A percentile compares a stretch with the other conserved stretches of the same genome.
phyloP scores from a whole-genome alignment of 2,797 vertebrate species.

The Rhinoraja longicauda region DNA sequence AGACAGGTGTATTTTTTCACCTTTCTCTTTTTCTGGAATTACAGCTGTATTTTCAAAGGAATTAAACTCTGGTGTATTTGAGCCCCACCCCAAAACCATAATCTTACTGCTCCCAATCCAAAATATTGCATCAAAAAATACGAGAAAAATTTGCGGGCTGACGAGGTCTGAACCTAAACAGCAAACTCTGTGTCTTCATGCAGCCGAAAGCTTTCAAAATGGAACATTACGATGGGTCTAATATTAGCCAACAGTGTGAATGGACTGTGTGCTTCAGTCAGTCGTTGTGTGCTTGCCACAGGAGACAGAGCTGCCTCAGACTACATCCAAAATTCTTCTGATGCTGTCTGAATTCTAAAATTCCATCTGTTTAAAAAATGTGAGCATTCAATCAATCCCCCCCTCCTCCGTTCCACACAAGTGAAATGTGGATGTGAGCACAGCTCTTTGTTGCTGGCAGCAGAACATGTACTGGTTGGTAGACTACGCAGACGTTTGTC shows the following conservation, averaged over 20 bases:
- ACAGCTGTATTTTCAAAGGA: neutral
- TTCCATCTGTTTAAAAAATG: slow-evolving; percentile 15
- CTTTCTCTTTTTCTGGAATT: neutral
- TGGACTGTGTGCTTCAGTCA: slow-evolving; percentile 14
- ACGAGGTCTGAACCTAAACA: neutral
- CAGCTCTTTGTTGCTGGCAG: neutral
- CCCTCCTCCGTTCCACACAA: neutral
- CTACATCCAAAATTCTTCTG: slow-evolving; percentile 25
- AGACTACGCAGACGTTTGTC: neutral
- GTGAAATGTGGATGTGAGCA: neutral
- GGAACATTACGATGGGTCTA: slow-evolving; percentile 16
- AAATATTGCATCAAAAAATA: neutral
- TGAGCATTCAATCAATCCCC: slow-evolving; percentile 7
- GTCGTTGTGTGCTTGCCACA: slow-evolving; percentile 15
- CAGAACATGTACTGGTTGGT: neutral
- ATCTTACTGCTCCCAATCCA: neutral
- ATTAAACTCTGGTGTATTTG: neutral
- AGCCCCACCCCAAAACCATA: neutral
- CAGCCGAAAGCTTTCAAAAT: neutral
- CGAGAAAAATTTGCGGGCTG: neutral
- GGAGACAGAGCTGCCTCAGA: slow-evolving; percentile 19
- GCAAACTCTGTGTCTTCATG: neutral
- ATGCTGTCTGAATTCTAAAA: slow-evolving; percentile 27
- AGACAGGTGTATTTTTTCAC: neutral
- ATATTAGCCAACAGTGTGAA: slow-evolving; percentile 14